phyloP scores from a whole-genome alignment of 2,888 invertebrate species.

The Lamellibrachia columna region DNA sequence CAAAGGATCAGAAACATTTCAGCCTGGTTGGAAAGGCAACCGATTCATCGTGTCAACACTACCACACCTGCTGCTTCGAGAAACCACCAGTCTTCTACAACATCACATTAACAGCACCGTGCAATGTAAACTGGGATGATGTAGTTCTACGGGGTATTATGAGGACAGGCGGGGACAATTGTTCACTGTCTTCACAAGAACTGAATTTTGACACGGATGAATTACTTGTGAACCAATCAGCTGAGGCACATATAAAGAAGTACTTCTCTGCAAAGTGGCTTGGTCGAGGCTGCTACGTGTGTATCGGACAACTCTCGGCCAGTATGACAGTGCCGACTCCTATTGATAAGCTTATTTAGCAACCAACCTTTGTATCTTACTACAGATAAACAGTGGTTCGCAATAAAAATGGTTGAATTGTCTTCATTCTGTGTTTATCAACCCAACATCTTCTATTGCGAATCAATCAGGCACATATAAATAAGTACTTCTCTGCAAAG shows the following conservation, averaged over 20 bases:
- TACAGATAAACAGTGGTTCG: not conserved
- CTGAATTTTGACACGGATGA: not conserved
- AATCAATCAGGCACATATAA: not conserved
- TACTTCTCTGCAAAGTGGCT: not conserved
- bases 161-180: not conserved
- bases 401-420: not conserved
- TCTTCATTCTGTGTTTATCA: not conserved
- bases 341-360: not conserved
- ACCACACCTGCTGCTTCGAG: not conserved
- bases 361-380: not conserved
- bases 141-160: not conserved
- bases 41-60: not conserved
- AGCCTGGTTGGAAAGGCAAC: not conserved
- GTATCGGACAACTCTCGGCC: not conserved
- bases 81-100: not conserved
- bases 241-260: not conserved
- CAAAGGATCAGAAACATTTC: slow-evolving; percentile 10
- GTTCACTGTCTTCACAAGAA: not conserved
- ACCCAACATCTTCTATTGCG: not conserved
- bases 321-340: not conserved
- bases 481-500: not conserved
- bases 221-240: slow-evolving; percentile 11
- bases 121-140: not conserved
- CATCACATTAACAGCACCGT: not conserved
- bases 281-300: slow-evolving; percentile 2